These are phyloP conservation scores for Erpetoichthys calabaricus DNA, from an alignment of 2,797 vertebrate species.

Conservation along the genomic window DNA sequence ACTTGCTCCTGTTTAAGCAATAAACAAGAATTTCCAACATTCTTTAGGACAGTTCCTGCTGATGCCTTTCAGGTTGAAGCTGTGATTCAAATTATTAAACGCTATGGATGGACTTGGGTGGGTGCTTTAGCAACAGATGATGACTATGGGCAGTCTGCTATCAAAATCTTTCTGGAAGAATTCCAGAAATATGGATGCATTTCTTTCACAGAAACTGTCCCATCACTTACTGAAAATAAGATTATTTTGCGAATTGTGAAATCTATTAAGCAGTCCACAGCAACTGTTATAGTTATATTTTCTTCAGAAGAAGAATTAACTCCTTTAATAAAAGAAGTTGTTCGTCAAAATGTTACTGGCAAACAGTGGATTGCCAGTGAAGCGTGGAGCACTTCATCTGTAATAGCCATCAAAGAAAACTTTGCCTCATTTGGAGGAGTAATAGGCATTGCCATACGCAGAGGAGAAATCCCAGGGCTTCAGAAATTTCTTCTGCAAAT, in stretches of 20 bases:
- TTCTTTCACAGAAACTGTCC: constrained; percentile 53
- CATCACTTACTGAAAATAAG: constrained; percentile 39
- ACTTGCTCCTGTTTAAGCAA: constrained; percentile 62
- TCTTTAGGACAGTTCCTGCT: constrained; percentile 62
- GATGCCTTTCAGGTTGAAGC: constrained; percentile 62
- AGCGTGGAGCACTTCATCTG: constrained; percentile 58
- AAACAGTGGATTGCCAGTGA: constrained; percentile 64
- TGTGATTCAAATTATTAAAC: constrained; percentile 49
- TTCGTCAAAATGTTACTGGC: constrained; percentile 44
- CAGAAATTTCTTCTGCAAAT: no score
- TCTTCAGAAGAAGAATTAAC: constrained; percentile 56
- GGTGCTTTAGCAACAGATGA: constrained; percentile 57
- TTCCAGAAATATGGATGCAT: constrained; percentile 43
- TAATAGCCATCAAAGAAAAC: constrained; percentile 47
- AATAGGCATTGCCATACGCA: constrained; percentile 55
- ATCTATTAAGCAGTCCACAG: constrained; percentile 38
- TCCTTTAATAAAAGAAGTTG: constrained; percentile 44
- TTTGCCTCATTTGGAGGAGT: constrained; percentile 48
- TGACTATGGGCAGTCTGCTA: constrained; percentile 52
- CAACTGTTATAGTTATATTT: constrained; percentile 52
- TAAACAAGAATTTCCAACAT: constrained; percentile 53
- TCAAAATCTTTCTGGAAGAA: constrained; percentile 46
- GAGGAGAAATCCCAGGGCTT: constrained; percentile 29
- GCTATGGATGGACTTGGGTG: constrained; percentile 62
- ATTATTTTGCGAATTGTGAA: constrained; percentile 41